Conservation (phyloP, 1,140 invertebrate species). For the Dendroctonus ponderosae region DNA sequence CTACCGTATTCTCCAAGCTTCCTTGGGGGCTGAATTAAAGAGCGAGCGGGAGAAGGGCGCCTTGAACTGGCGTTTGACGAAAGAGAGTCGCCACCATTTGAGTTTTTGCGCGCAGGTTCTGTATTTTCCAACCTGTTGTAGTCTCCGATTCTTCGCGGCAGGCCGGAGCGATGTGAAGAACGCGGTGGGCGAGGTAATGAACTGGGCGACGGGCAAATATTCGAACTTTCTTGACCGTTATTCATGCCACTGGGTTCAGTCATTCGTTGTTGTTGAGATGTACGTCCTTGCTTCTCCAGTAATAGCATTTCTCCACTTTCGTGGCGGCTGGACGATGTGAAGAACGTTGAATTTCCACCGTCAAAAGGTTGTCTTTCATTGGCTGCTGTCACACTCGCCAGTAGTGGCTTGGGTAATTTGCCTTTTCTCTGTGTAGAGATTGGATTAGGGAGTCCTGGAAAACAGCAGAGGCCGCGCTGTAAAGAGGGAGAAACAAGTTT, state of each 20-base stretch:
- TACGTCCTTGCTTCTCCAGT: conserved; percentile 72
- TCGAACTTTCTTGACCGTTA: conserved; percentile 48
- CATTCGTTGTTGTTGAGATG: conserved; percentile 71
- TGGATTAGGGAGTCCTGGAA: conserved; percentile 83
- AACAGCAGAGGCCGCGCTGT: conserved; percentile 81
- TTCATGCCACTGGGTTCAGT: conserved; percentile 48
- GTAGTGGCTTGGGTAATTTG: conserved; percentile 78
- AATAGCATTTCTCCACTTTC: conserved; percentile 69
- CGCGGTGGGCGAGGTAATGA: conserved; percentile 66
- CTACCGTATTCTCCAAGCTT: conserved; percentile 60
- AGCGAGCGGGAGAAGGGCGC: conserved; percentile 58
- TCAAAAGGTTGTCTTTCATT: conserved; percentile 56
- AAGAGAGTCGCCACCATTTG: conserved; percentile 45
- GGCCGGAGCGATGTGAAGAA: conserved; percentile 57
- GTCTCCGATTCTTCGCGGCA: conserved; percentile 58
- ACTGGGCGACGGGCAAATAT: conserved; percentile 61
- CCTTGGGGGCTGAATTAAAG: conserved; percentile 59
- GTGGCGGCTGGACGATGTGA: conserved; percentile 51
- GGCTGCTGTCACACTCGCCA: conserved; percentile 66
- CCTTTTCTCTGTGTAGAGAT: conserved; percentile 76
- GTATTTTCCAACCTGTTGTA: conserved; percentile 52
- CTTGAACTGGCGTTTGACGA: conserved; percentile 50
- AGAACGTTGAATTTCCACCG: conserved; percentile 46
- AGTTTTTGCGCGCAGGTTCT: conserved; percentile 46
- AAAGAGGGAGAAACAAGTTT: conserved; percentile 59